Conservation (phyloP, 2,797 vertebrate genomes). For the Falco naumanni region DNA sequence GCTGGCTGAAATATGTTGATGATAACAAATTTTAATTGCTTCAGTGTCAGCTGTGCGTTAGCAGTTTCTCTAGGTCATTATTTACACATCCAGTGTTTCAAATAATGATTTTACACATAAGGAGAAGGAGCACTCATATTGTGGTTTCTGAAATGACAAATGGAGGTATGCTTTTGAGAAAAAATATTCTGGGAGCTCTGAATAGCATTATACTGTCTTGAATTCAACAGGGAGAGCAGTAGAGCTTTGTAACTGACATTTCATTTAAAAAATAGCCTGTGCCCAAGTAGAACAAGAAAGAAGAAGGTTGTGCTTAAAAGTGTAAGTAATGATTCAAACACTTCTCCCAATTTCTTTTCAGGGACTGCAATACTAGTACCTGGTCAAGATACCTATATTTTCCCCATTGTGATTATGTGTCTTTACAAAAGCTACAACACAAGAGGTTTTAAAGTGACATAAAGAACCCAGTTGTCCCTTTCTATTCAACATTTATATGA, state of each 20-base stretch:
- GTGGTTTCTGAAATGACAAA: not conserved
- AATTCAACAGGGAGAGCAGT: not conserved
- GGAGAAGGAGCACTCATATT: not conserved
- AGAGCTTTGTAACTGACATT: not conserved
- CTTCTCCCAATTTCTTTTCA: not conserved
- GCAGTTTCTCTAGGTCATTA: not conserved
- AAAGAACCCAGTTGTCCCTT: not conserved
- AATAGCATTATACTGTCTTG: not conserved
- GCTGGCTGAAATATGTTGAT: not conserved
- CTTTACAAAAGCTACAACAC: not conserved
- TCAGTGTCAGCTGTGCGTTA: not conserved
- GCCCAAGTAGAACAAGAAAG: not conserved
- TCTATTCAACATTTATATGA: not conserved
- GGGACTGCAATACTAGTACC: not conserved
- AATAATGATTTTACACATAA: not conserved
- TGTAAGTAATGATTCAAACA: not conserved
- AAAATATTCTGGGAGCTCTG: not conserved
- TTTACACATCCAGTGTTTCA: not conserved
- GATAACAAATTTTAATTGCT: slow-evolving; percentile 19
- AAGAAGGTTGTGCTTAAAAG: not conserved
- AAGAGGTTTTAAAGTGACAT: not conserved
- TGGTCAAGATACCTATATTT: not conserved
- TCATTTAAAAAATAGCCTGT: not conserved
- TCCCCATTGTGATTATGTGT: not conserved
- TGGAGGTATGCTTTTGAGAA: not conserved